A percentile compares a stretch with the other conserved stretches of the same genome.
phyloP scores from a whole-genome alignment of 2,888 invertebrate species.

The Fragum fragum region DNA sequence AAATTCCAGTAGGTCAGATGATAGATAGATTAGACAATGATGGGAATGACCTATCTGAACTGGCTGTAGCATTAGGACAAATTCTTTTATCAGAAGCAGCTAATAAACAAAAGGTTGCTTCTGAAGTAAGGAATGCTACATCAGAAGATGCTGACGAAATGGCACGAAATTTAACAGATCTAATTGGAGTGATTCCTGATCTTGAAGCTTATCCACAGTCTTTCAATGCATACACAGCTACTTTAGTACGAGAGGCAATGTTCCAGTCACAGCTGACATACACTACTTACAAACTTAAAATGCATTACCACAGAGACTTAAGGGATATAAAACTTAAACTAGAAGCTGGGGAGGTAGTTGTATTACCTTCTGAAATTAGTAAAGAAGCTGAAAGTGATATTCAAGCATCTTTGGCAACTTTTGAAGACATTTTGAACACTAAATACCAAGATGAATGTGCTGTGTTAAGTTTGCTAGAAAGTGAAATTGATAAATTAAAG shows the following conservation, averaged over 20 bases:
- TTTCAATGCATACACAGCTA: conserved; percentile 87
- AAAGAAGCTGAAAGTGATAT: conserved; percentile 77
- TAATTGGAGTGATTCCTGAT: conserved; percentile 73
- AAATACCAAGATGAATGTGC: conserved; percentile 81
- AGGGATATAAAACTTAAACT: conserved; percentile 74
- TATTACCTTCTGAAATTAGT: conserved; percentile 71
- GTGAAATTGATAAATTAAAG: conserved; percentile 75
- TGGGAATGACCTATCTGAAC: conserved; percentile 54
- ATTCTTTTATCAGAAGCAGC: conserved; percentile 69
- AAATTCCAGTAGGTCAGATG: conserved; percentile 58
- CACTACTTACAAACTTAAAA: conserved; percentile 78
- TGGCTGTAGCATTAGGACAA: conserved; percentile 66
- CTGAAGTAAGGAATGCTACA: conserved; percentile 60
- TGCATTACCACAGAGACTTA: conserved; percentile 78
- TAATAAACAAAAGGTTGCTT: conserved; percentile 70
- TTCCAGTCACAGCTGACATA: conserved; percentile 89
- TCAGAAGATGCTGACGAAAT: conserved; percentile 45
- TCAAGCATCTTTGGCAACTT: conserved; percentile 73
- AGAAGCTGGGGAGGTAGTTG: conserved; percentile 73
- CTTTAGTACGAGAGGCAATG: conserved; percentile 92
- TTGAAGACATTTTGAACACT: conserved; percentile 81
- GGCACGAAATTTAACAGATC: conserved; percentile 55
- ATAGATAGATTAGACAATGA: conserved; percentile 50
- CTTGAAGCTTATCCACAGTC: conserved; percentile 71
- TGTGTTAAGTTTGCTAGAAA: conserved; percentile 77